These are phyloP conservation scores for Tetramorium alpestre DNA, from an alignment of 1,140 invertebrate species.

Conservation along the genomic window DNA sequence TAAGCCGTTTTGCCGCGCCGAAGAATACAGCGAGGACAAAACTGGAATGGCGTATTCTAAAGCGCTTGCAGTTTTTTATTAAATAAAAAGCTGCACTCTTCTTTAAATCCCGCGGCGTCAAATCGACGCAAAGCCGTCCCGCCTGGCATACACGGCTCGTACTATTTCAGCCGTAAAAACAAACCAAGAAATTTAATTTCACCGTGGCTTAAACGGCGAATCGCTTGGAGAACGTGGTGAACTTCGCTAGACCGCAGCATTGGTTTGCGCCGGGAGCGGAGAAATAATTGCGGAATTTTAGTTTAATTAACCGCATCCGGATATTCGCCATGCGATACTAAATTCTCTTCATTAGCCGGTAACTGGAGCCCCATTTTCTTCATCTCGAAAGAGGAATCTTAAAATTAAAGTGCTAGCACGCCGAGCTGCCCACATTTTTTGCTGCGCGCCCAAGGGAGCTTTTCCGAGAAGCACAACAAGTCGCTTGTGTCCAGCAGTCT, in stretches of 20 bases:
- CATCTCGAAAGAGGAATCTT: neutral
- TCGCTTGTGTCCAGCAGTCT: slow-evolving; percentile 35
- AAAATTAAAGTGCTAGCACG: slow-evolving; percentile 32
- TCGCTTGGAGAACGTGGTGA: neutral
- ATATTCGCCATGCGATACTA: neutral
- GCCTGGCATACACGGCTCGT: neutral
- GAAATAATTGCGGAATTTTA: slow-evolving; percentile 35
- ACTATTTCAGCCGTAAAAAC: slow-evolving; percentile 43
- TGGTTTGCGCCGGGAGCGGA: neutral
- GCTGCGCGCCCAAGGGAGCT: neutral
- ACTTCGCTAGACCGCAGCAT: neutral
- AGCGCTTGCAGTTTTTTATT: neutral
- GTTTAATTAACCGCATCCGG: slow-evolving; percentile 32
- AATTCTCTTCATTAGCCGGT: neutral
- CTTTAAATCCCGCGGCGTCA: slow-evolving; percentile 13
- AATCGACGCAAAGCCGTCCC: slow-evolving; percentile 7
- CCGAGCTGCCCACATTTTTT: slow-evolving; percentile 1
- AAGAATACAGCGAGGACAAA: neutral
- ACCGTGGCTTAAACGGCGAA: neutral
- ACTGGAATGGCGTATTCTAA: neutral
- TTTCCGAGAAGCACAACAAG: slow-evolving; percentile 51
- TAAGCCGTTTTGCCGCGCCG: neutral
- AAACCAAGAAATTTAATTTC: slow-evolving; percentile 62
- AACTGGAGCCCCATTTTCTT: neutral
- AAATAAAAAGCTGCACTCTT: slow-evolving; percentile 6